Evolutionary conservation across 1,140 invertebrate genomes (phyloP), one percentile per base, ranked within the genome.

Genomic region (Drosophila serrata): DNA sequence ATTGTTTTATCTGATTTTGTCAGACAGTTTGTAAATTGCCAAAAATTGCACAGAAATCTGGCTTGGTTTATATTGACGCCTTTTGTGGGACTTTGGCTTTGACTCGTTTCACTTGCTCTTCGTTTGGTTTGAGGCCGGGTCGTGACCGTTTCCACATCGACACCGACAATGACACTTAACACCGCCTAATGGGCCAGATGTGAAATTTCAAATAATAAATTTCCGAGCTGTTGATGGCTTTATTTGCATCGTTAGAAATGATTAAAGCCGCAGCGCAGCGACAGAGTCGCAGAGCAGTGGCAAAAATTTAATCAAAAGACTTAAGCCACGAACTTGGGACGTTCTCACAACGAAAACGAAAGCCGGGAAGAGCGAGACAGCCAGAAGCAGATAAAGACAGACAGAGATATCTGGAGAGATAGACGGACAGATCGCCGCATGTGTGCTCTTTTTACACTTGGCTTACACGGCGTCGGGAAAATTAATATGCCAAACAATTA

Each of bases 401-500:
- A 72, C 53, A 49, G 43, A 46, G 46, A 61, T 40, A 59, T 55
- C 51, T 11, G 13, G 8, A 22, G 61, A 72, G 61, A 68, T 51
- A 59, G 53, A 86, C 60, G 42, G 51, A 86, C 62, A 58, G 58
- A 48, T 70, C 67, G 51, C 73, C 65, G 22, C 63, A 65, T 88
- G 79, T 73, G 85, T 64, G 84, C 85, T 81, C 68, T 88, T 88
- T 88, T 90, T 82, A 84, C 85, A 90, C 77, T 88, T 80, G 79
- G 80, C 79, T 87, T 82, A 88, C 76, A 87, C 80, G 84, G 67
- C 79, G 61, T 75, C 62, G 80, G 64, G 69, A 82, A 88, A 88
- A 88, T 88, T 84, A 88, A 88, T 88, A 90, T 84, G 68, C 84
- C 81, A 90, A 88, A 90, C 85, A 88, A 90, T 88, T 88, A 88